Percentiles rank a stretch among this genome's conserved stretches.
Conservation (phyloP, 2,113 vertebrate genomes). For the Catharus bicknelli region DNA sequence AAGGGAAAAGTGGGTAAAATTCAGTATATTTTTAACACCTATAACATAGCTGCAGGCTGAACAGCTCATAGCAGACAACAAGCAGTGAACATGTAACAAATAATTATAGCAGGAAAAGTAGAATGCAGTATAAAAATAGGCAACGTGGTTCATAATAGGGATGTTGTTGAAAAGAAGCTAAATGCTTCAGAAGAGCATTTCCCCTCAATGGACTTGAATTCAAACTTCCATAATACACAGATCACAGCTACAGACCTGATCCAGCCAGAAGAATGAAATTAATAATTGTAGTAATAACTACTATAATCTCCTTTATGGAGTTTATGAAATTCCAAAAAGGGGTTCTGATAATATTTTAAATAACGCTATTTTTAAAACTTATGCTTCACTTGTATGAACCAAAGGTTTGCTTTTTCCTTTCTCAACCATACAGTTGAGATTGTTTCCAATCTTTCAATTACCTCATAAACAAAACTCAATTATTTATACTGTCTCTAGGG, state of each 20-base stretch:
- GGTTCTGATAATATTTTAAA: background rate
- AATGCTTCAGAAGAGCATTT: background rate
- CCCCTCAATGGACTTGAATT: background rate
- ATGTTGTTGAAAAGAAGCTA: background rate
- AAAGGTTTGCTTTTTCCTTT: background rate
- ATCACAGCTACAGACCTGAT: background rate
- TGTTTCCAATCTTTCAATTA: background rate
- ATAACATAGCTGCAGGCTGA: background rate
- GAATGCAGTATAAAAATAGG: background rate
- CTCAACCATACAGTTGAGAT: background rate
- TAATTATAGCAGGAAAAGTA: background rate
- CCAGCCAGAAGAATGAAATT: background rate
- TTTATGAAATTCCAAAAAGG: background rate
- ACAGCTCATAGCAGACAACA: background rate
- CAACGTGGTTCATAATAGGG: background rate
- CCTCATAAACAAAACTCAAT: background rate
- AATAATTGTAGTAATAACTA: background rate
- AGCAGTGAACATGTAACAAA: background rate
- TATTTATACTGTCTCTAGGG: background rate
- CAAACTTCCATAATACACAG: background rate
- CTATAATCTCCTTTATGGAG: background rate
- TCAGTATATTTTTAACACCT: background rate
- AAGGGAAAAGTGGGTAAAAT: background rate
- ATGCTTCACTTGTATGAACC: background rate
- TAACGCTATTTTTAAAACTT: background rate